phyloP scores from a whole-genome alignment of 1,140 invertebrate species.

The Drosophila mayri region DNA sequence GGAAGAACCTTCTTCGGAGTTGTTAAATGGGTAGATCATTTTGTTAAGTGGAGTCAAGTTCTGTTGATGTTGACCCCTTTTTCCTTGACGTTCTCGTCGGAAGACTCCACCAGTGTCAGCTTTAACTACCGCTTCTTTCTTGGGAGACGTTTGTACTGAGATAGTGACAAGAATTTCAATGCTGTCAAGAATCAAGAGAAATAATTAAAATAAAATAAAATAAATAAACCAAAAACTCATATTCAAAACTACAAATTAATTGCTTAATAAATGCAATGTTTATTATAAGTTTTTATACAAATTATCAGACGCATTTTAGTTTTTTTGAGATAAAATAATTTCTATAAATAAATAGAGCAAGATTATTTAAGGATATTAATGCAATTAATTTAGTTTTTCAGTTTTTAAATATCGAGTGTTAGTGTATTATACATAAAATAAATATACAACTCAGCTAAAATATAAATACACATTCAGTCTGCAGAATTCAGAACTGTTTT shows the following conservation, averaged over 20 bases:
- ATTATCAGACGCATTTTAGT: too few relatives aligned
- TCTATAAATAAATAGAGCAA: neutral
- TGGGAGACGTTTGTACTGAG: neutral
- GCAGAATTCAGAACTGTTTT: neutral
- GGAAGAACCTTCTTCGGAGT: too few relatives aligned
- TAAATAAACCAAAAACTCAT: too few relatives aligned
- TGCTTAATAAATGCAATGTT: too few relatives aligned
- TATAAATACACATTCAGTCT: slow-evolving; percentile 1
- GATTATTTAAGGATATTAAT: neutral
- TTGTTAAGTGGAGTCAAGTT: neutral
- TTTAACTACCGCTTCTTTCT: too few relatives aligned
- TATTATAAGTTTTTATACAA: too few relatives aligned
- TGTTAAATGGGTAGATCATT: too few relatives aligned
- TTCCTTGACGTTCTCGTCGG: neutral
- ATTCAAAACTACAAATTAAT: too few relatives aligned
- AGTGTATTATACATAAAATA: neutral
- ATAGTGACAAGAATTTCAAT: neutral
- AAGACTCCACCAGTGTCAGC: neutral
- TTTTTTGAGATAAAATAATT: too few relatives aligned
- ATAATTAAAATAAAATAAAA: too few relatives aligned
- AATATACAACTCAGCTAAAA: slow-evolving; percentile 1
- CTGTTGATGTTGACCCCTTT: neutral
- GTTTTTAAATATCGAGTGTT: neutral
- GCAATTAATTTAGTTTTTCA: neutral
- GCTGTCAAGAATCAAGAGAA: too few relatives aligned